phyloP scores from a whole-genome alignment of 2,888 invertebrate species.

The Archips crataeganus region DNA sequence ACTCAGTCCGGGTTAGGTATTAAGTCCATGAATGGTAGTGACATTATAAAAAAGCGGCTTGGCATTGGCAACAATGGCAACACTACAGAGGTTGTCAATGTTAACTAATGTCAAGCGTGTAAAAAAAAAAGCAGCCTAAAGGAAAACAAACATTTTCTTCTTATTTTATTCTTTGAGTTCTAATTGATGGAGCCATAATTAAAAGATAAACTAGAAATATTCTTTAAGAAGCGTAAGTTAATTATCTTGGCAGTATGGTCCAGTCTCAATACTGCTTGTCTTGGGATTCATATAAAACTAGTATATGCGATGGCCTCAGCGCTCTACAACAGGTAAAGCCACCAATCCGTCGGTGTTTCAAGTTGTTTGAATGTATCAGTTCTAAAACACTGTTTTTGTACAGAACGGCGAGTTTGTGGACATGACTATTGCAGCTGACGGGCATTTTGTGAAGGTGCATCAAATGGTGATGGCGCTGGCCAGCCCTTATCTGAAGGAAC shows the following conservation, averaged over 20 bases:
- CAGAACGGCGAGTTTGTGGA: constrained; percentile 83
- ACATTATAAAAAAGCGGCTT: no score
- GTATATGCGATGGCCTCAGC: constrained; percentile 76
- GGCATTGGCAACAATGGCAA: no score
- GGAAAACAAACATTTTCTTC: not conserved
- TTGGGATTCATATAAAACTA: constrained; percentile 76
- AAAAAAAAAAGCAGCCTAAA: not conserved
- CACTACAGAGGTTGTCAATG: not conserved
- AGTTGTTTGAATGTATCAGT: not conserved
- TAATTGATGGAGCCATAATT: no score
- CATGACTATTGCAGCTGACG: constrained; percentile 80
- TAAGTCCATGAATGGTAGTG: no score
- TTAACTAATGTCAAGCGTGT: not conserved
- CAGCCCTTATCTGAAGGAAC: constrained; percentile 77
- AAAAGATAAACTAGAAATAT: no score
- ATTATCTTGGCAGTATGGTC: constrained; percentile 54
- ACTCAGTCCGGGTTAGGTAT: no score
- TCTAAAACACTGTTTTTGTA: constrained; percentile 44
- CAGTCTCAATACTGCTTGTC: constrained; percentile 72
- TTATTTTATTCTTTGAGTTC: not conserved
- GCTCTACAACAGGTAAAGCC: constrained; percentile 73
- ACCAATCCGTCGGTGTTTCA: not conserved
- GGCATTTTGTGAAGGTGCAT: constrained; percentile 78
- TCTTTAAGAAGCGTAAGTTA: not conserved
- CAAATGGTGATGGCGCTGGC: constrained; percentile 74